Conservation (phyloP, 2,797 vertebrate species). For the Florisuga fusca region DNA sequence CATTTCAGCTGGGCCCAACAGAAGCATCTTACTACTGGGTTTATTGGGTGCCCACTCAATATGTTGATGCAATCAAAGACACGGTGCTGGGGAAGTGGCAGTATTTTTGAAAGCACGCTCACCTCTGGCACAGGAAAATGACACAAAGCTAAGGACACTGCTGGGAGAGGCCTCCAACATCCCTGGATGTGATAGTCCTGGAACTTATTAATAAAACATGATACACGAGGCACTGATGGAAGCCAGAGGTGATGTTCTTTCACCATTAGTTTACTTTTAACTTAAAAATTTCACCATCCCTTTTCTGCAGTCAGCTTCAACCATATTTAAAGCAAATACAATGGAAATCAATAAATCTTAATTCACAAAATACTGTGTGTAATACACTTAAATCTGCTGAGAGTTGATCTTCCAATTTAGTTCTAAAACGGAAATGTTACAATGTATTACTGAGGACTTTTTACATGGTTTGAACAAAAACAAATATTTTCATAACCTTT, state of each 20-base stretch:
- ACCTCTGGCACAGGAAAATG: conserved; percentile 93
- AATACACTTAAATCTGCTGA: conserved; percentile 80
- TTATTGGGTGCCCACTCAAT: conserved; percentile 99
- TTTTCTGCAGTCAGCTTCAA: conserved; percentile 82
- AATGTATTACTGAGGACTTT: conserved; percentile 63
- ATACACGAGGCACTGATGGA: conserved; percentile 77
- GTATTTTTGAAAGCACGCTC: conserved; percentile 99
- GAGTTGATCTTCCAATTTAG: conserved; percentile 76
- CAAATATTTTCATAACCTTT: conserved; percentile 75
- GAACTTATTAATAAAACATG: conserved; percentile 78
- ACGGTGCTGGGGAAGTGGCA: conserved; percentile 99
- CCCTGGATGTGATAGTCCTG: conserved; percentile 80
- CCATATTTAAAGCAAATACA: conserved; percentile 81
- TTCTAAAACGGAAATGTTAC: conserved; percentile 62
- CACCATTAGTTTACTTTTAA: conserved; percentile 85
- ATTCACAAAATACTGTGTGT: conserved; percentile 78
- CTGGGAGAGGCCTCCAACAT: conserved; percentile 83
- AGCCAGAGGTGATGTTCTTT: conserved; percentile 87
- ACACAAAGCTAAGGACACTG: conserved; percentile 86
- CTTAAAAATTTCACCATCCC: conserved; percentile 80
- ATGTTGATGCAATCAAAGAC: conserved; percentile 99
- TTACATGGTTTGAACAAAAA: conserved; percentile 73
- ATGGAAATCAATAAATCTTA: conserved; percentile 82
- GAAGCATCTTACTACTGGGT: conserved; percentile 99
- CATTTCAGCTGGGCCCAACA: conserved; percentile 98